A percentile compares a stretch with the other conserved stretches of the same genome.
Evolutionary conservation across 2,113 vertebrate species (phyloP).

Genomic region (Atherinomorus stipes): DNA sequence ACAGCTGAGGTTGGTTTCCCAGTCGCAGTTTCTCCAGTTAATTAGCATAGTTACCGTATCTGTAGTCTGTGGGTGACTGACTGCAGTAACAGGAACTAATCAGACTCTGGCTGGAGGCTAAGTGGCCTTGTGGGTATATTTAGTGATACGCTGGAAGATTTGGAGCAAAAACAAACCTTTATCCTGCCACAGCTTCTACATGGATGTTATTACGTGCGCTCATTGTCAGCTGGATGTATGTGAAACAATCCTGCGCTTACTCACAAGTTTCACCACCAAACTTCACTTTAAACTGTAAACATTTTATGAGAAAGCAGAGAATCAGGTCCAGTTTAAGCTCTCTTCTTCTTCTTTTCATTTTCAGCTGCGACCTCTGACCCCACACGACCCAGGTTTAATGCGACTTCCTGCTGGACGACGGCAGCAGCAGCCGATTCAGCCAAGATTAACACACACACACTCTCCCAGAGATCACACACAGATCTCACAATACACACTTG

Average conservation of each 20-base stretch:
- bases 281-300: not conserved
- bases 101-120: not conserved
- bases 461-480: not conserved
- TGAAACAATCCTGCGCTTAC: not conserved
- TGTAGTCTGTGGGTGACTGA: not conserved
- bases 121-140: not conserved
- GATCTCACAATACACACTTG: constrained; percentile 9
- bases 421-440: constrained; percentile 34
- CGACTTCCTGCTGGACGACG: constrained; percentile 58
- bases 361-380: constrained; percentile 43
- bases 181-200: not conserved
- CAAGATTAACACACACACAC: constrained; percentile 55
- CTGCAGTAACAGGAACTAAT: constrained; percentile 15
- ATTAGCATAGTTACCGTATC: not conserved
- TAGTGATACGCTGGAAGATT: not conserved
- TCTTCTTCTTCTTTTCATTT: constrained; percentile 24
- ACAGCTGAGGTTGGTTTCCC: constrained; percentile 38
- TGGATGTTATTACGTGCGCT: not conserved
- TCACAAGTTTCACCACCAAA: no score
- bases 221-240: not conserved
- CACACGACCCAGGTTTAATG: constrained; percentile 23
- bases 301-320: not conserved
- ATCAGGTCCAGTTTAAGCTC: not conserved
- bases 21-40: constrained; percentile 3
- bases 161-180: not conserved